These are phyloP conservation scores for Typhlomys cinereus DNA, from an alignment of 2,113 vertebrate genomes.

Conservation along the genomic window DNA sequence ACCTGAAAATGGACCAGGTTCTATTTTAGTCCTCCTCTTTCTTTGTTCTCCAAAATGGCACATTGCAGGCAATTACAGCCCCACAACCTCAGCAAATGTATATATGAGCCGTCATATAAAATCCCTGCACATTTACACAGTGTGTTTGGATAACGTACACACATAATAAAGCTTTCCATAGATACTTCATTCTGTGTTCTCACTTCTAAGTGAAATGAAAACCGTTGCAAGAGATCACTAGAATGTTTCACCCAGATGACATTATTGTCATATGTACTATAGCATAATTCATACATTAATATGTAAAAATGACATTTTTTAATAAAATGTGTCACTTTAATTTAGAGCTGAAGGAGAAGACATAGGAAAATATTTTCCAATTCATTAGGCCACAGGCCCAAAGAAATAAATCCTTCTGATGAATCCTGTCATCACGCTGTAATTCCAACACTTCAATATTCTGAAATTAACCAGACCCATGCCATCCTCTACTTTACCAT, in stretches of 20 bases:
- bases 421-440: conserved; percentile 85
- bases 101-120: conserved; percentile 71
- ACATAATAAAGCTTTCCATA: conserved; percentile 77
- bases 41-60: background rate
- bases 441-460: conserved; percentile 83
- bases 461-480: conserved; percentile 85
- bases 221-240: conserved; percentile 56
- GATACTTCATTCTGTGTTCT: conserved; percentile 61
- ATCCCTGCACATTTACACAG: conserved; percentile 69
- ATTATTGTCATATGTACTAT: conserved; percentile 76
- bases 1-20: conserved; percentile 35
- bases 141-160: conserved; percentile 68
- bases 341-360: conserved; percentile 83
- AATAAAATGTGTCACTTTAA: conserved; percentile 84
- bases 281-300: conserved; percentile 78
- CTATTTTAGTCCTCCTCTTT: conserved; percentile 23
- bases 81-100: conserved; percentile 55
- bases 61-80: background rate
- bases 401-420: conserved; percentile 88
- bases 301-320: conserved; percentile 81
- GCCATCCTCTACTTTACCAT: conserved; percentile 75
- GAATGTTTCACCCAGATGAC: conserved; percentile 75
- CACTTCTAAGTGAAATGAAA: conserved; percentile 71
- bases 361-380: conserved; percentile 86
- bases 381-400: conserved; percentile 83